Evolutionary conservation across 2,113 vertebrate genomes (phyloP).

Genomic region (Pithys albifrons): DNA sequence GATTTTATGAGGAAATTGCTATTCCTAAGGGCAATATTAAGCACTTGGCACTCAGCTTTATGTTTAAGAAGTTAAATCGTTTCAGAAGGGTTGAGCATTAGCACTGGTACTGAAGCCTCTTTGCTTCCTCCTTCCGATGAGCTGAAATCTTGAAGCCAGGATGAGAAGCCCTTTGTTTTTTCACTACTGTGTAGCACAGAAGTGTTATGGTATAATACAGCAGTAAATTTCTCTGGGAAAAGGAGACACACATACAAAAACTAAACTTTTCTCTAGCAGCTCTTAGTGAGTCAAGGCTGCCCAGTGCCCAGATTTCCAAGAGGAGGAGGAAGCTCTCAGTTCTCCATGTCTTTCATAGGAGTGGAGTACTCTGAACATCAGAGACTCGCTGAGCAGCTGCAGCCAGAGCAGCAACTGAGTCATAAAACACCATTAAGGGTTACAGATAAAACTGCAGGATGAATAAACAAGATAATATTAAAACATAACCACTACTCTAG

Average conservation of each 20-base stretch:
- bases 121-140: neutral
- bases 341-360: neutral
- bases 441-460: neutral
- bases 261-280: neutral
- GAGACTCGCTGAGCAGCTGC: neutral
- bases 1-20: neutral
- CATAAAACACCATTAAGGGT: neutral
- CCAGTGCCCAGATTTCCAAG: neutral
- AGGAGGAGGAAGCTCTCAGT: neutral
- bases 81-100: neutral
- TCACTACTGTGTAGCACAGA: neutral
- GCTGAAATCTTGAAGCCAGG: neutral
- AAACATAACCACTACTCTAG: neutral
- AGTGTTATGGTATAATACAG: neutral
- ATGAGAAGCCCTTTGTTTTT: neutral
- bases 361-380: neutral
- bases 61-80: neutral
- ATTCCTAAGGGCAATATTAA: neutral
- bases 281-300: neutral
- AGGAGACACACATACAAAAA: neutral
- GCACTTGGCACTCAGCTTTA: neutral
- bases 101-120: neutral
- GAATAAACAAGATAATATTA: neutral
- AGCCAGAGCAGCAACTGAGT: neutral
- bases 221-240: neutral